A percentile compares a stretch with the other conserved stretches of the same genome.
These are phyloP conservation scores for Glareola pratincola DNA, from an alignment of 2,113 vertebrate genomes.

Conservation along the genomic window DNA sequence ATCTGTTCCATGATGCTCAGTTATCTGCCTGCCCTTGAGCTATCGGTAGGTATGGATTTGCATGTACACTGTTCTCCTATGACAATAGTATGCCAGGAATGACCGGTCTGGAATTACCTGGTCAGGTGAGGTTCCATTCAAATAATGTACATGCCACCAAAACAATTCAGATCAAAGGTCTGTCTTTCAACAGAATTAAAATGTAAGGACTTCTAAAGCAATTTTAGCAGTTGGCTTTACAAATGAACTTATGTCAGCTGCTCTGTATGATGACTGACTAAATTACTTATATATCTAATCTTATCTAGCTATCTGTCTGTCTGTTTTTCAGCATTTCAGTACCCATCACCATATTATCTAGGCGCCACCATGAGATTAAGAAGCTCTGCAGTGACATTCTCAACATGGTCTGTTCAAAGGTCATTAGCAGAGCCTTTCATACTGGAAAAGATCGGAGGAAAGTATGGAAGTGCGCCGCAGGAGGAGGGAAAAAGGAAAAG, in stretches of 20 bases:
- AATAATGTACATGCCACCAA: conserved; percentile 52
- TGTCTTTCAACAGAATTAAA: conserved; percentile 46
- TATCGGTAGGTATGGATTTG: background rate
- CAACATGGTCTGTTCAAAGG: conserved; percentile 17
- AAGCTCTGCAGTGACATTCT: conserved; percentile 39
- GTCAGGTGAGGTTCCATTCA: conserved; percentile 61
- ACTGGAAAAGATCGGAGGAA: background rate
- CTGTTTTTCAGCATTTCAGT: conserved; percentile 60
- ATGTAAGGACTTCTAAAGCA: conserved; percentile 43
- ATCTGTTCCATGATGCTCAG: conserved; percentile 44
- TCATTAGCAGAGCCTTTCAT: background rate
- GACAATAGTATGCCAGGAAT: conserved; percentile 44
- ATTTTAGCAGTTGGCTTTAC: conserved; percentile 53
- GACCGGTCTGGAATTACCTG: conserved; percentile 41
- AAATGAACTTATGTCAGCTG: conserved; percentile 62
- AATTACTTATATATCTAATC: conserved; percentile 45
- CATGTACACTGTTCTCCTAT: conserved; percentile 34
- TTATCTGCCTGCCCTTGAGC: conserved; percentile 55
- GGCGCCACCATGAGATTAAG: conserved; percentile 54
- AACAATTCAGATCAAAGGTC: conserved; percentile 61
- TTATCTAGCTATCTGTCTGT: conserved; percentile 61
- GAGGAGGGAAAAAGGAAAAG: background rate
- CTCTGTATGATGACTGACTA: conserved; percentile 56
- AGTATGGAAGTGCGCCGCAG: accelerated
- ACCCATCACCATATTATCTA: conserved; percentile 54